A percentile compares a stretch with the other conserved stretches of the same genome.
These are phyloP conservation scores for Alca torda DNA, from an alignment of 2,797 vertebrate species.

Conservation along the genomic window DNA sequence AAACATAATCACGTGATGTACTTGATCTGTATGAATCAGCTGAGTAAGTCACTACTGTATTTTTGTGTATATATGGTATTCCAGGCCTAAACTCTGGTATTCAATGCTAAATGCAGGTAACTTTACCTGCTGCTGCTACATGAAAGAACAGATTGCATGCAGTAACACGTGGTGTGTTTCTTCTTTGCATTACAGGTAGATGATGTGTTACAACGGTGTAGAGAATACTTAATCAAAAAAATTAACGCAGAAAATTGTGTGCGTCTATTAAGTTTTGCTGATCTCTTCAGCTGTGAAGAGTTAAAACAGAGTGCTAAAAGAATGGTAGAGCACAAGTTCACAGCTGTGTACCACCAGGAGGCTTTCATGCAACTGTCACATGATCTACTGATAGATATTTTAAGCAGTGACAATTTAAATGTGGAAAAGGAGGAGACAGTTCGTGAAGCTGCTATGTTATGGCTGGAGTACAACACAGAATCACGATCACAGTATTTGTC, in stretches of 20 bases:
- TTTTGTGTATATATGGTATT: background rate
- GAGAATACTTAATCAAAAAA: slow-evolving; percentile 98
- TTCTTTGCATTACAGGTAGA: slow-evolving; percentile 84
- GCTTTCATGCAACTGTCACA: slow-evolving; percentile 97
- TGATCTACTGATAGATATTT: slow-evolving; percentile 91
- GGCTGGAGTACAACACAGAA: slow-evolving; percentile 97
- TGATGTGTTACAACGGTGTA: slow-evolving; percentile 91
- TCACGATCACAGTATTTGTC: slow-evolving; percentile 95
- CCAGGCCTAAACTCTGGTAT: background rate
- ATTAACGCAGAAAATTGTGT: slow-evolving; percentile 98
- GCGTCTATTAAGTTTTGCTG: slow-evolving; percentile 94
- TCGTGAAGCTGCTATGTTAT: slow-evolving; percentile 96
- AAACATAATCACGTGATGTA: background rate
- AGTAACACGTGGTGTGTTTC: background rate
- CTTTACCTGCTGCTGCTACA: background rate
- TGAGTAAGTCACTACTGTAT: background rate
- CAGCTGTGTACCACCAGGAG: slow-evolving; percentile 92
- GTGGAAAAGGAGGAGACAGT: slow-evolving; percentile 99
- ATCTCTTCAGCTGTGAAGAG: slow-evolving; percentile 96
- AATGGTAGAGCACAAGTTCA: slow-evolving; percentile 99
- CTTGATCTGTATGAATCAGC: background rate
- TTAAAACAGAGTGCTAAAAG: slow-evolving; percentile 95
- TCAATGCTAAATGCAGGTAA: background rate
- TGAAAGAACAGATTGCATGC: background rate
- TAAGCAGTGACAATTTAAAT: slow-evolving; percentile 98